Evolutionary conservation across 2,888 invertebrate species (phyloP), one percentile per base, ranked within the genome.

Genomic region (Pyralis farinalis): DNA sequence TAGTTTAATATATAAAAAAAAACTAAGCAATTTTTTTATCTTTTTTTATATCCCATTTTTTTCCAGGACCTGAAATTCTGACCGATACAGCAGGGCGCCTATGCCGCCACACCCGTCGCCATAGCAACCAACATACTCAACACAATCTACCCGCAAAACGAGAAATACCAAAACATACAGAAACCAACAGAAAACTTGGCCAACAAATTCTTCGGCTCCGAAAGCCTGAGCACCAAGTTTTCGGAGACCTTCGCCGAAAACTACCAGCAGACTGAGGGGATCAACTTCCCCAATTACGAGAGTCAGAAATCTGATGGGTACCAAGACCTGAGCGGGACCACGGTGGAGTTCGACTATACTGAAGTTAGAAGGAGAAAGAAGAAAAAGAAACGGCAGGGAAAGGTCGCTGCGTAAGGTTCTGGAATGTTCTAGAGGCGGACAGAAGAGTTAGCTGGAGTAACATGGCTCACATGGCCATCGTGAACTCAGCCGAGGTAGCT

Each of bases 61-160:
- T 66, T 53, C 0, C 71, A 90, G 89, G 92, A 92, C 56, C 66
- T 92, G 74, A 92, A 92, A 63, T 92, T 92, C 91, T 92, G 91
- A 92, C 91, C 91, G 66, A 64, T 74, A 54, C 78, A 76, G 4
- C 83, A 77, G 71, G 77, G 75, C 71, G 71, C 74, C 10, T 73
- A 84, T 54, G 61, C 82, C 47, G 65, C 81, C 68, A 67, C 81
- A 46, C 84, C 86, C 43, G 81, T 75, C 48, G 61, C 82, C 48
- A 59, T 88, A 46, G 89, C 88, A 37, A 73, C 81, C 44, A 87
- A 85, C 65, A 81, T 89, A 0, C 44, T 89, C 0, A 78, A 74
- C 65, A 75, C 80, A 0, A 72, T 89, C 25, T 88, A 82, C 71
- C 80, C 87, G 0, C 72, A 73, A 28, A 64, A 55, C 29, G 83